Conservation (phyloP, 2,888 invertebrate genomes). For the Nephrotoma appendiculata region DNA sequence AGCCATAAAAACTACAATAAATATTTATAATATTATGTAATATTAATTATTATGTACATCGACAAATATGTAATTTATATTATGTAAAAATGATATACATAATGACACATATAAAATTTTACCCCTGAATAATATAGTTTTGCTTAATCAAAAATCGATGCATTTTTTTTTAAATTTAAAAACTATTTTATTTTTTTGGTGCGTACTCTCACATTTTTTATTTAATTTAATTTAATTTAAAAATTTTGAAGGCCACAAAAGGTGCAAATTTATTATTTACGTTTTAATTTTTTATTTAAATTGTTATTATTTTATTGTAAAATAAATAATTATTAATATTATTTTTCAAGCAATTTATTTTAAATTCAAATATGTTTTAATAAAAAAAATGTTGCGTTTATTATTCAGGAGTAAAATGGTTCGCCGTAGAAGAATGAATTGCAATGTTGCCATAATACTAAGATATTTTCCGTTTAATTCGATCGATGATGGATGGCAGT, state of each 20-base stretch:
- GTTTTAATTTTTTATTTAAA: not conserved
- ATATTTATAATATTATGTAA: not conserved
- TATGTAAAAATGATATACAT: not conserved
- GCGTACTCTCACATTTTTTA: not conserved
- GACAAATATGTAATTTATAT: not conserved
- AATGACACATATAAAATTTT: not conserved
- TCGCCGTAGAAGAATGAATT: not conserved
- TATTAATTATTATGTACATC: not conserved
- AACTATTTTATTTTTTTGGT: not conserved
- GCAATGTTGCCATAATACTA: not conserved
- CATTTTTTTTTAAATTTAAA: not conserved
- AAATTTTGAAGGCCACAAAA: conserved; percentile 6
- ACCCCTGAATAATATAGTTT: not conserved
- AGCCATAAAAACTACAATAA: not conserved
- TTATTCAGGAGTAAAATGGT: not conserved
- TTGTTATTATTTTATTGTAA: conserved; percentile 1
- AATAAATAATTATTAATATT: not conserved
- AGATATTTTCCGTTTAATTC: not conserved
- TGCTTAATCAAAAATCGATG: not conserved
- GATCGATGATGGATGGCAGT: not conserved
- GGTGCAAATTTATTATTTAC: not conserved
- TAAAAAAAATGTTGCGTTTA: not conserved
- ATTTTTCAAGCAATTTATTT: conserved; percentile 1
- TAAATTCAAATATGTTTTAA: not conserved
- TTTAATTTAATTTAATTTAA: not conserved